Evolutionary conservation across 2,797 vertebrate species (phyloP).

Genomic region (Forpus xanthops): DNA sequence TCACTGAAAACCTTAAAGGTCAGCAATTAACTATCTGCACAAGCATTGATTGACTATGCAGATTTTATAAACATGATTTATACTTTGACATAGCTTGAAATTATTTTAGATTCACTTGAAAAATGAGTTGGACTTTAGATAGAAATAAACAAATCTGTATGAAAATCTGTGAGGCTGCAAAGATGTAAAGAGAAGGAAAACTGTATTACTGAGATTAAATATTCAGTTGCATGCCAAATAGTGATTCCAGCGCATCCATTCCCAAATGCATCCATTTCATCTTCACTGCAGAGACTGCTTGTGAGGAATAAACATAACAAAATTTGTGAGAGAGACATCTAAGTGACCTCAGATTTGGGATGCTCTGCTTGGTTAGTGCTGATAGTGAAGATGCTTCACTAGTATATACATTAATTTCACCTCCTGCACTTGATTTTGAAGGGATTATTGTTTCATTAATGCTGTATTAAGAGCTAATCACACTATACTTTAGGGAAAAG

Average conservation of each 20-base stretch:
- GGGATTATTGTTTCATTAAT: conserved; percentile 7
- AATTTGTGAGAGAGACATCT: background rate
- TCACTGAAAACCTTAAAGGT: conserved; percentile 67
- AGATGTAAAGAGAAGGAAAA: background rate
- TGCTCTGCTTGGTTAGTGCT: background rate
- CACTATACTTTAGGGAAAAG: background rate
- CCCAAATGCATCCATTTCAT: background rate
- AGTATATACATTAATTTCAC: background rate
- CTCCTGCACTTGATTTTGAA: background rate
- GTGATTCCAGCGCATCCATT: background rate
- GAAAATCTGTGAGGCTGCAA: background rate
- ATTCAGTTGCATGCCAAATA: background rate
- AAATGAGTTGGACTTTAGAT: background rate
- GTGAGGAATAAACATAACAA: background rate
- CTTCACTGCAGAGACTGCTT: background rate
- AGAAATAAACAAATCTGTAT: background rate
- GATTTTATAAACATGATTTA: background rate
- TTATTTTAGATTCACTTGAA: background rate
- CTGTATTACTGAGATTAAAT: background rate
- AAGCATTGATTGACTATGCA: background rate
- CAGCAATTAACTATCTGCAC: background rate
- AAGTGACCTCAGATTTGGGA: background rate
- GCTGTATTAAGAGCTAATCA: conserved; percentile 3
- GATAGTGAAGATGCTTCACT: background rate
- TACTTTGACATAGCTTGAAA: background rate